Base-by-base conservation (phyloP, 2,113 vertebrate species). In the Polypterus senegalus region DNA sequence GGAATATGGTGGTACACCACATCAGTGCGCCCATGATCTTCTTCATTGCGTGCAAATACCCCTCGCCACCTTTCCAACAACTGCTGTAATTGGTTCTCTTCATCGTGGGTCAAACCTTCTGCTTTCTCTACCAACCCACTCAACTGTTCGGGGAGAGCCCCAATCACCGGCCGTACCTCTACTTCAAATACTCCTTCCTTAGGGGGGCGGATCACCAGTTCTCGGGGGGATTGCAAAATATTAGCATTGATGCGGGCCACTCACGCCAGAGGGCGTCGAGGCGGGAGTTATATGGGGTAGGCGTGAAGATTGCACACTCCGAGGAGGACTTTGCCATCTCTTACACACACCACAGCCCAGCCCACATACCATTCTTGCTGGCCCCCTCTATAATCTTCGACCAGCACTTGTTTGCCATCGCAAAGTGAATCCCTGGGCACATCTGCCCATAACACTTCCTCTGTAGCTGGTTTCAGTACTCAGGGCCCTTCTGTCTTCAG, bases 1-100 rank as follows among this genome's bases (percentile, higher is more conserved):
- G 58, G 58, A 5, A 59, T 59, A 10, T 47, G 46, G 46, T 59
- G 58, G 11, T 47, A 7, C 45, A 59, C 58, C 45, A 47, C 58
- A 59, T 59, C 46, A 2, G 45, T 59, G 9, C 58, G 9, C 3
- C 58, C 58, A 46, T 47, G 5, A n/a, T 59, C 58, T 3, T 59
- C 58, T 3, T 59, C 5, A 47, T 47, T 9, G 45, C 3, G 3
- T 2, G 58, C 45, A 5, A 59, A 59, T 47, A 59, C 58, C 5
- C 7, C 45, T 11, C 4, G 2, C 46, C 58, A 59, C 3, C 9
- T 4, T 4, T 47, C 5, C 46, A 59, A 47, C 44, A 59, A n/a
- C 8, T 46, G 46, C 3, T 47, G 10, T 47, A 59, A 7, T 10
- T 59, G 58, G 3, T 9, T 4, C 44, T 59, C 46, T 10, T 59